phyloP scores from a whole-genome alignment of 2,888 invertebrate genomes.

The Choreutis nemorana region DNA sequence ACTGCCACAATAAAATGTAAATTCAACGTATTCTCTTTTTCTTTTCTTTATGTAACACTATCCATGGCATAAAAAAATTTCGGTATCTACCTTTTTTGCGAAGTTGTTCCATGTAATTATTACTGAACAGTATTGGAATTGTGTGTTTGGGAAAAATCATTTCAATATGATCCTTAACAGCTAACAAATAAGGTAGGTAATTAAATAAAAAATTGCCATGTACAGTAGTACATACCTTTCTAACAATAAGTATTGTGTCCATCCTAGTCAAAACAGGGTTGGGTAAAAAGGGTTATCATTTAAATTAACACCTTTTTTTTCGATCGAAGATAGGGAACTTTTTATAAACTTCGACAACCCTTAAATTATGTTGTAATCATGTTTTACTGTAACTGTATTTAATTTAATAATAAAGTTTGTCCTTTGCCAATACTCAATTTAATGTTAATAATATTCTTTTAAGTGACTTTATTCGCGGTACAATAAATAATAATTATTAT shows the following conservation, averaged over 20 bases:
- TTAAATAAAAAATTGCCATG: no score
- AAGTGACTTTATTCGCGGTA: constrained; percentile 5
- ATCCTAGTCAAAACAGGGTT: constrained; percentile 64
- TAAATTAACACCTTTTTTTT: neutral
- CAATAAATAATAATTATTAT: constrained; percentile 6
- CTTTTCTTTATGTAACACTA: constrained; percentile 14
- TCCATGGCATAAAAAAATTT: constrained; percentile 17
- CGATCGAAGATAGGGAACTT: neutral
- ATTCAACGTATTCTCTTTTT: constrained; percentile 26
- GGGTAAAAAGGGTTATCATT: constrained; percentile 17
- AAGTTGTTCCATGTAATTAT: constrained; percentile 8
- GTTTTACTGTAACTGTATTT: neutral
- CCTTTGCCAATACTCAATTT: constrained; percentile 3
- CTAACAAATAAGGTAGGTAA: no score
- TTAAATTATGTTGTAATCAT: constrained; percentile 1
- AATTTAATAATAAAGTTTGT: constrained; percentile 11
- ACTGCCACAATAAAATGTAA: constrained; percentile 58
- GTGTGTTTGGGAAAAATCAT: no score
- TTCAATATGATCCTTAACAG: no score
- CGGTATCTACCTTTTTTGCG: constrained; percentile 11
- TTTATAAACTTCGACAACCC: neutral
- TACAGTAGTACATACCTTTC: no score
- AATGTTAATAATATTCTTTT: constrained; percentile 6
- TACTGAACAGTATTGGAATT: no score
- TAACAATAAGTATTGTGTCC: constrained; percentile 48